phyloP scores from a whole-genome alignment of 2,113 vertebrate genomes.

The Sialia sialis region DNA sequence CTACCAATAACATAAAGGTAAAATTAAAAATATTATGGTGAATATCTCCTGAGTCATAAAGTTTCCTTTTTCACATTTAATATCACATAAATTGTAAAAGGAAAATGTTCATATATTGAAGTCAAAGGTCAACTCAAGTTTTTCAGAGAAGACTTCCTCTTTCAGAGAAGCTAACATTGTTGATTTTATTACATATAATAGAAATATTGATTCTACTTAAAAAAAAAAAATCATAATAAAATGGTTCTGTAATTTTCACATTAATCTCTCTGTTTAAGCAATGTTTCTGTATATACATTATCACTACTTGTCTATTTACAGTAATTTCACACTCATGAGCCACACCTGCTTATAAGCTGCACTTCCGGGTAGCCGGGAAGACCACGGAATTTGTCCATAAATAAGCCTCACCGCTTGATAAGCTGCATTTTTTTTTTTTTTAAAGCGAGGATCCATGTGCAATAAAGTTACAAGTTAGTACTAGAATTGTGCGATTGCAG shows the following conservation, averaged over 20 bases:
- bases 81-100: neutral
- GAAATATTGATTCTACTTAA: neutral
- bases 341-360: too few species aligned
- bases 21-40: neutral
- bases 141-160: neutral
- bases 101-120: neutral
- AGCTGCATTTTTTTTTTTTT: too few species aligned
- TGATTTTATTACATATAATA: neutral
- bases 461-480: too few species aligned
- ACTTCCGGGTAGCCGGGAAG: too few species aligned
- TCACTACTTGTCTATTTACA: neutral
- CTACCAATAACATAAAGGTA: neutral
- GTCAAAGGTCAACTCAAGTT: neutral
- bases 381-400: too few species aligned
- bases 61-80: neutral
- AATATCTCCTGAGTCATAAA: neutral
- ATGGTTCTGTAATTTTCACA: neutral
- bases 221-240: neutral
- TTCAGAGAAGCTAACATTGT: neutral
- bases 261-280: neutral
- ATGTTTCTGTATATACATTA: neutral
- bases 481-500: too few species aligned
- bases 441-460: too few species aligned
- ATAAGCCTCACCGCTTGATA: too few species aligned
- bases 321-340: too few species aligned